phyloP scores from a whole-genome alignment of 2,113 vertebrate species.

The Gobio gobio region DNA sequence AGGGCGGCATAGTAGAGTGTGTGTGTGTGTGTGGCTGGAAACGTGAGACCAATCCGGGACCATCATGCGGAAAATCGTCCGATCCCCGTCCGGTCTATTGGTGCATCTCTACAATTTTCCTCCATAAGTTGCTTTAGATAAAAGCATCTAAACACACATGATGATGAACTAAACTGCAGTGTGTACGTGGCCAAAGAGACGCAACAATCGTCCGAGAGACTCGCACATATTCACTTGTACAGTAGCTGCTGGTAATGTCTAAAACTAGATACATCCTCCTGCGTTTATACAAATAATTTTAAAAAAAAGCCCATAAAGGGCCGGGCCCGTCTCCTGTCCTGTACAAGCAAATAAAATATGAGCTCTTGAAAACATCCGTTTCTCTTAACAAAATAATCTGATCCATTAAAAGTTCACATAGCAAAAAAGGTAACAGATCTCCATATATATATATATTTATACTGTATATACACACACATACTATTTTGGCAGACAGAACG shows the following conservation, averaged over 20 bases:
- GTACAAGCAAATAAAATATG: conserved; percentile 64
- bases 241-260: conserved; percentile 62
- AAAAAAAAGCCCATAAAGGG: not conserved
- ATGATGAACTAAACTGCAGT: not conserved
- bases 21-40: too few species aligned
- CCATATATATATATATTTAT: conserved; percentile 64
- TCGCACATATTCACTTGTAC: conserved; percentile 27
- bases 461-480: conserved; percentile 48
- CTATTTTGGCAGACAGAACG: conserved; percentile 75
- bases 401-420: conserved; percentile 74
- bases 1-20: too few species aligned
- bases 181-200: not conserved
- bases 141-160: not conserved
- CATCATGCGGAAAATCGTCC: too few species aligned
- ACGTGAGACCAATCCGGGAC: too few species aligned
- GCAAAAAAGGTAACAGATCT: conserved; percentile 72
- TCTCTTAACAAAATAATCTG: conserved; percentile 77
- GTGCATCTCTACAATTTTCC: not conserved
- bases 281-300: conserved; percentile 21
- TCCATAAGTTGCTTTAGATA: not conserved
- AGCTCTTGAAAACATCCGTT: conserved; percentile 60
- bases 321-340: conserved; percentile 9
- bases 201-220: not conserved
- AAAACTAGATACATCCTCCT: conserved; percentile 54
- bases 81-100: too few species aligned